Evolutionary conservation across 1,140 invertebrate genomes (phyloP).

Genomic region (Tetramorium parvispinum): DNA sequence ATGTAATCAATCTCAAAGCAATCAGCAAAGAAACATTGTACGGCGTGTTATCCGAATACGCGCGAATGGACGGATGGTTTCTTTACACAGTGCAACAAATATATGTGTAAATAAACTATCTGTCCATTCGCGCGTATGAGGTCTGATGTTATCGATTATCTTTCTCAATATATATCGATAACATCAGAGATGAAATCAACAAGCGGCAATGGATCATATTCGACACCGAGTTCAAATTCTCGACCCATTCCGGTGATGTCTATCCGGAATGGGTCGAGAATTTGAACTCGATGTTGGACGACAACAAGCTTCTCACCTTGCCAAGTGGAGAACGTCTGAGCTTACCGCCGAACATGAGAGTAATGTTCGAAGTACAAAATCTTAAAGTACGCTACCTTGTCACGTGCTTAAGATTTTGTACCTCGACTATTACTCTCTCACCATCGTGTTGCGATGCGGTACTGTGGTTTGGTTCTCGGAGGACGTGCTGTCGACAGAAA

Average conservation of each 20-base stretch:
- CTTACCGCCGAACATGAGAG: no score
- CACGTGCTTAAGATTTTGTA: no score
- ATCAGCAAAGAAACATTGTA: slow-evolving; percentile 99
- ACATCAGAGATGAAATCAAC: slow-evolving; percentile 99
- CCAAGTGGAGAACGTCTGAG: slow-evolving; percentile 99
- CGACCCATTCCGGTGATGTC: no score
- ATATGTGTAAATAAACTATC: no score
- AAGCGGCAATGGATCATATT: slow-evolving; percentile 99
- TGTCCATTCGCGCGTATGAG: no score
- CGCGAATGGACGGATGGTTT: slow-evolving; percentile 99
- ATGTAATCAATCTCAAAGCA: slow-evolving; percentile 99
- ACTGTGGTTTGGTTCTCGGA: slow-evolving; percentile 99
- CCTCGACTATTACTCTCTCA: no score
- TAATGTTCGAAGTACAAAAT: slow-evolving; percentile 99
- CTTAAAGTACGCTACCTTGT: slow-evolving; percentile 98
- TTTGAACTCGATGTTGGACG: slow-evolving; percentile 98
- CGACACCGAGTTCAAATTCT: no score
- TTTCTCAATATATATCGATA: slow-evolving; percentile 99
- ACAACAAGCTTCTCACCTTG: slow-evolving; percentile 98
- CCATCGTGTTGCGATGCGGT: slow-evolving; percentile 99
- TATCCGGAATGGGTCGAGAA: slow-evolving; percentile 99
- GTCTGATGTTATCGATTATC: no score
- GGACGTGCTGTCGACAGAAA: slow-evolving; percentile 98
- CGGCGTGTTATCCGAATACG: slow-evolving; percentile 99
- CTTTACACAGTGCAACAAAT: no score